phyloP scores from a whole-genome alignment of 2,797 vertebrate species.

The Euphonia xanthogaster region DNA sequence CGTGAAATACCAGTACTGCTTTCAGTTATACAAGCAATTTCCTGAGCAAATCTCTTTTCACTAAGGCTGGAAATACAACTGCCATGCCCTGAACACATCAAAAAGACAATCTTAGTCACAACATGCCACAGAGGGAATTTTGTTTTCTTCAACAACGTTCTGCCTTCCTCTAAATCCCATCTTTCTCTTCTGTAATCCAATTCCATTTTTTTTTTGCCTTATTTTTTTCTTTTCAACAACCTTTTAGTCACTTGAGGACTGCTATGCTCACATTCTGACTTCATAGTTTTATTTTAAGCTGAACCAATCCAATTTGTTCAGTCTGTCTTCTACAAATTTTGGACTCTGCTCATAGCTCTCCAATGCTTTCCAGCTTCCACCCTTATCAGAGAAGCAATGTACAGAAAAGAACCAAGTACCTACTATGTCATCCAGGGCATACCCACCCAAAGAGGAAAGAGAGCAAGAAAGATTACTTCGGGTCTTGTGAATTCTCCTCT shows the following conservation, averaged over 20 bases:
- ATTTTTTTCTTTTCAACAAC: neutral
- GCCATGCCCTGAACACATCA: neutral
- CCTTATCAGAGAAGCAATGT: neutral
- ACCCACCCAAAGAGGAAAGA: neutral
- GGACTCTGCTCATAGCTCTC: neutral
- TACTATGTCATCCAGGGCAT: neutral
- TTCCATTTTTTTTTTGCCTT: neutral
- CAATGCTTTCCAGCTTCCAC: neutral
- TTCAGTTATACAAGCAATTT: slow-evolving; percentile 5
- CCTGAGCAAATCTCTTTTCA: neutral
- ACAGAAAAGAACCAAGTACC: neutral
- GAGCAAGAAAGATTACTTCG: neutral
- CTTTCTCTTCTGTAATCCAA: neutral
- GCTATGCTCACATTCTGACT: neutral
- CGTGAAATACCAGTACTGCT: neutral
- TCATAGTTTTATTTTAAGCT: neutral
- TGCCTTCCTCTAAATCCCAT: neutral
- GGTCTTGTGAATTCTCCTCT: neutral
- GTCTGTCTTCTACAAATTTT: neutral
- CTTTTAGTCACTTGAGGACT: neutral
- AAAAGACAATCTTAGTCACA: neutral
- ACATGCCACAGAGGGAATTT: neutral
- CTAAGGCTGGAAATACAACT: neutral
- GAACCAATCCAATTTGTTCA: neutral
- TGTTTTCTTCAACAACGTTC: neutral